phyloP scores from a whole-genome alignment of 1,140 invertebrate species.

The Scylla paramamosain region DNA sequence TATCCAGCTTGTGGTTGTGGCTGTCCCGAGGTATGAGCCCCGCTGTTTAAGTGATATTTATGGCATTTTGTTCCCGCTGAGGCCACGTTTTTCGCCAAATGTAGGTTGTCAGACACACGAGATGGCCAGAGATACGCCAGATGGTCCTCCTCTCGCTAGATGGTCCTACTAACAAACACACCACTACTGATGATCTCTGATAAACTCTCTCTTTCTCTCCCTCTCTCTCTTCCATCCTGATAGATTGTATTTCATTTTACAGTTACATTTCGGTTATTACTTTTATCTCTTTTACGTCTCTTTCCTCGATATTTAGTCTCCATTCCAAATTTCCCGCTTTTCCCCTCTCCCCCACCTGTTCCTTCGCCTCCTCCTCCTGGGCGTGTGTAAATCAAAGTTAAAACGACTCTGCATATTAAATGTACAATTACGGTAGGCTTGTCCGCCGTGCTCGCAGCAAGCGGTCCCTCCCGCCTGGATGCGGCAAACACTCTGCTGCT shows the following conservation, averaged over 20 bases:
- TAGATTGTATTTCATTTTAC: background rate
- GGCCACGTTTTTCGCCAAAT: constrained; percentile 12
- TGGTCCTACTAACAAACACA: background rate
- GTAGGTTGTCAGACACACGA: constrained; percentile 20
- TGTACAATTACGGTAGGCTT: background rate
- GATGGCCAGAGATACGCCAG: background rate
- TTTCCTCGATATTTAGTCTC: too few relatives aligned
- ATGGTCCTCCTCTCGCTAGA: background rate
- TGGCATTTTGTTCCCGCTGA: constrained; percentile 20
- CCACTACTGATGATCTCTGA: background rate
- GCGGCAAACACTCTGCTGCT: background rate
- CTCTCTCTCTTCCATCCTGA: background rate
- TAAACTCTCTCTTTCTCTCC: background rate
- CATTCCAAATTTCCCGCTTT: background rate
- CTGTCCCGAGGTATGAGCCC: constrained; percentile 17
- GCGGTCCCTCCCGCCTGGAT: background rate
- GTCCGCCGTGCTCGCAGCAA: background rate
- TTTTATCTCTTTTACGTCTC: too few relatives aligned
- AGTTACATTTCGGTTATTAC: too few relatives aligned
- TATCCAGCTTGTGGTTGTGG: constrained; percentile 10
- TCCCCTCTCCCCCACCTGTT: background rate
- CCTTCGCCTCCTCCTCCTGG: background rate
- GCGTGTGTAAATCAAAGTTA: background rate
- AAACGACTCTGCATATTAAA: background rate
- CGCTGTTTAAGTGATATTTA: constrained; percentile 23